Evolutionary conservation across 2,888 invertebrate species (phyloP).

Genomic region (Lypha dubia): DNA sequence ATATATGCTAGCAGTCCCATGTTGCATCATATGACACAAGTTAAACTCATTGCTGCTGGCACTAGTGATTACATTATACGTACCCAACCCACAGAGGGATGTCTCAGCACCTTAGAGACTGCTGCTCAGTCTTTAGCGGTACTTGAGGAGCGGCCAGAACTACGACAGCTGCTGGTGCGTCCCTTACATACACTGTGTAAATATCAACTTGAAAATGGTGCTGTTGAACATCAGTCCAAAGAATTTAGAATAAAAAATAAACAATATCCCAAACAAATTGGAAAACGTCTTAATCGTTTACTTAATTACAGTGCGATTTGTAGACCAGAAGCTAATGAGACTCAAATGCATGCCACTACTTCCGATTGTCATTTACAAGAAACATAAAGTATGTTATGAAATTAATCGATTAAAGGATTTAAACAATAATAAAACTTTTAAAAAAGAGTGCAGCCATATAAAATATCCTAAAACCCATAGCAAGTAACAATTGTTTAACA

Average conservation of each 20-base stretch:
- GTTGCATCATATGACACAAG: conserved; percentile 90
- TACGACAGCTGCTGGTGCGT: conserved; percentile 87
- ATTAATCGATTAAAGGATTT: not conserved
- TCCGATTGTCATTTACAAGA: conserved; percentile 32
- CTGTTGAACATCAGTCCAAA: conserved; percentile 96
- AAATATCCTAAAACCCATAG: no score
- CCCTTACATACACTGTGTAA: conserved; percentile 93
- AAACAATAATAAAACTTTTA: not conserved
- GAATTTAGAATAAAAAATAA: conserved; percentile 92
- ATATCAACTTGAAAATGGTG: conserved; percentile 95
- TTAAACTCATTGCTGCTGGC: conserved; percentile 89
- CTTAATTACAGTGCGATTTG: conserved; percentile 80
- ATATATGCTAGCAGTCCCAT: conserved; percentile 92
- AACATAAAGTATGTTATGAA: conserved; percentile 14
- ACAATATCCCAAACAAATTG: conserved; percentile 91
- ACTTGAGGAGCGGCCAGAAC: conserved; percentile 87
- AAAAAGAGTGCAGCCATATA: no score
- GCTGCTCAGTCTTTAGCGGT: conserved; percentile 85
- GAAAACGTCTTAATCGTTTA: conserved; percentile 88
- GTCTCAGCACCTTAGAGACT: conserved; percentile 90
- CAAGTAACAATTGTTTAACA: no score
- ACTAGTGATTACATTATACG: conserved; percentile 95
- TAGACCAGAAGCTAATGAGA: conserved; percentile 65
- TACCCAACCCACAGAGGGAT: conserved; percentile 96
- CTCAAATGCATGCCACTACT: not conserved